phyloP scores from a whole-genome alignment of 53 echinoderm and acorn worm genomes.

The Temnopleurus reevesii region DNA sequence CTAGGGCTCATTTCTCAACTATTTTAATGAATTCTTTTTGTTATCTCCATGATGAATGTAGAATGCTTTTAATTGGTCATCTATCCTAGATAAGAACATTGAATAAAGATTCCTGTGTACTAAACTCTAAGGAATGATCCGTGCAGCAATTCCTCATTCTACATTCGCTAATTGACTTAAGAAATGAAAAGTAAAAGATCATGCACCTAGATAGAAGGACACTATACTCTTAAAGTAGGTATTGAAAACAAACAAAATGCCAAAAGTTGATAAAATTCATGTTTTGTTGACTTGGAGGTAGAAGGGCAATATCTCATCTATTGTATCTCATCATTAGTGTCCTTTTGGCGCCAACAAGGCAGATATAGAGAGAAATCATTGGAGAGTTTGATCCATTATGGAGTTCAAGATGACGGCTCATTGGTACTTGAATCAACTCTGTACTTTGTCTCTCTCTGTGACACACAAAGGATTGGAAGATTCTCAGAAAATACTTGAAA shows the following conservation, averaged over 20 bases:
- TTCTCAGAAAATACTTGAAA: background rate
- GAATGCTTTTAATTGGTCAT: background rate
- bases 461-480: background rate
- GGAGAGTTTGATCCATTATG: background rate
- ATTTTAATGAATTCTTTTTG: slow-evolving; percentile 20
- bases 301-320: too few relatives aligned
- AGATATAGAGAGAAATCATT: background rate
- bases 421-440: background rate
- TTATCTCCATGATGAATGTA: slow-evolving; percentile 29
- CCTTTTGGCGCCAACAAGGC: background rate
- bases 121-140: background rate
- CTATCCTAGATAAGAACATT: background rate
- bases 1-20: background rate
- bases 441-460: background rate
- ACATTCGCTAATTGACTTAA: slow-evolving; percentile 26
- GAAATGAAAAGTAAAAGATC: background rate
- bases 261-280: background rate
- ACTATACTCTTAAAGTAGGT: background rate
- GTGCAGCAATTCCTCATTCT: background rate
- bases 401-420: background rate
- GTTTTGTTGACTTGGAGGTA: too few relatives aligned
- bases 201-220: background rate
- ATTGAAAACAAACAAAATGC: background rate
- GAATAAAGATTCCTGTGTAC: background rate
- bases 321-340: too few relatives aligned